phyloP scores from a whole-genome alignment of 2,797 vertebrate genomes.

The Cygnus olor region DNA sequence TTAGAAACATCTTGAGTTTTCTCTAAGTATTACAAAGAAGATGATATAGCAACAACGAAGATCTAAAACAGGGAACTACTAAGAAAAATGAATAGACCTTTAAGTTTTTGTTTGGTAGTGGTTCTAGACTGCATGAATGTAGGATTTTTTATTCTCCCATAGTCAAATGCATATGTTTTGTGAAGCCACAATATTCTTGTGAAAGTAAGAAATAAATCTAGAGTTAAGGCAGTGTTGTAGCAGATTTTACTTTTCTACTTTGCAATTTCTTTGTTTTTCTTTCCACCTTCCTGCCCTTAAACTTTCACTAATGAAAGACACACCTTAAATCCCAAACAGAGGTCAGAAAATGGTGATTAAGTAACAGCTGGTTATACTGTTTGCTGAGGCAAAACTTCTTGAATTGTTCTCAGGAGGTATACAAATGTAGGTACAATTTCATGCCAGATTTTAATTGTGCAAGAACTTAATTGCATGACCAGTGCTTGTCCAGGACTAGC shows the following conservation, averaged over 20 bases:
- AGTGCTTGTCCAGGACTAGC: neutral
- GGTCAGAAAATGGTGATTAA: neutral
- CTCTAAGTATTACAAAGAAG: neutral
- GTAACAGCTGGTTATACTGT: neutral
- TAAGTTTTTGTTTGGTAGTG: neutral
- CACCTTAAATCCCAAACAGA: neutral
- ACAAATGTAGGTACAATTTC: neutral
- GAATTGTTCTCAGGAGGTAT: neutral
- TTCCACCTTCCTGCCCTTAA: neutral
- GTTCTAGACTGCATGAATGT: neutral
- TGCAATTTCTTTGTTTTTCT: neutral
- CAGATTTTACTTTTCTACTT: neutral
- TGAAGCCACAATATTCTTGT: neutral
- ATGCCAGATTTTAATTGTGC: neutral
- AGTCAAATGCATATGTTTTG: neutral
- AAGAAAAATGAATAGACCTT: neutral
- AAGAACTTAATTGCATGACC: neutral
- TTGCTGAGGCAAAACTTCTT: neutral
- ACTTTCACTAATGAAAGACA: neutral
- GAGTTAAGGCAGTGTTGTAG: neutral
- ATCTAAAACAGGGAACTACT: neutral
- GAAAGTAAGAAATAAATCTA: neutral
- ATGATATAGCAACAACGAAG: neutral
- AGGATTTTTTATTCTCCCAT: fast-evolving
- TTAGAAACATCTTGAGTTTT: neutral